Evolutionary conservation across 64 coral and sea anemone genomes (phyloP).

Genomic region (Porites australiensis): DNA sequence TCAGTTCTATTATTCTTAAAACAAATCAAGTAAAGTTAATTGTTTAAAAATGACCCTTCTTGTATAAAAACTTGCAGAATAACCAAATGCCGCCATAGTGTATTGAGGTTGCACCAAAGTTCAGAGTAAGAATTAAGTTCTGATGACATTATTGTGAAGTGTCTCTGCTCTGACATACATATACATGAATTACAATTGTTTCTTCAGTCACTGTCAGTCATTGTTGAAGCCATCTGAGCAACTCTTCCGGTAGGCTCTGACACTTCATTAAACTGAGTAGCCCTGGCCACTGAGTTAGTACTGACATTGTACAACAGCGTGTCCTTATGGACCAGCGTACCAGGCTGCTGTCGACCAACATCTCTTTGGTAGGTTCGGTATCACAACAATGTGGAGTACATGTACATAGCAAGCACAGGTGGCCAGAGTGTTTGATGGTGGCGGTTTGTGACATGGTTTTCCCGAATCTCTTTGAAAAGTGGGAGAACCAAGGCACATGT

Average conservation of each 20-base stretch:
- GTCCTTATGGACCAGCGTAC: constrained; percentile 33
- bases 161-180: background rate
- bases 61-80: too few relatives aligned
- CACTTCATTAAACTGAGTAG: background rate
- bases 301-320: constrained; percentile 5
- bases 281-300: background rate
- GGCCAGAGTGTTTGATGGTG: constrained; percentile 51
- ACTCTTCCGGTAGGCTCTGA: background rate
- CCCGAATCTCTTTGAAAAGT: constrained; percentile 29
- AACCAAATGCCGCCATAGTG: too few relatives aligned
- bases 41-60: too few relatives aligned
- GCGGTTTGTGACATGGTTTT: background rate
- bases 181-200: constrained; percentile 29
- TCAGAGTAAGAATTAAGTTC: background rate
- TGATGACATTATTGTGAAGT: background rate
- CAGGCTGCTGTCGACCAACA: background rate
- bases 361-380: constrained; percentile 21
- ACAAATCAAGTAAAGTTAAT: too few relatives aligned
- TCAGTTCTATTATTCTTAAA: too few relatives aligned
- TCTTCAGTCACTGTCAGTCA: constrained; percentile 39
- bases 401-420: constrained; percentile 1
- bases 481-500: background rate
- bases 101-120: constrained; percentile 30
- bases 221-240: constrained; percentile 24
- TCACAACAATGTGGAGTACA: constrained; percentile 20